phyloP scores from a whole-genome alignment of 2,113 vertebrate genomes.

The Thermophis baileyi region DNA sequence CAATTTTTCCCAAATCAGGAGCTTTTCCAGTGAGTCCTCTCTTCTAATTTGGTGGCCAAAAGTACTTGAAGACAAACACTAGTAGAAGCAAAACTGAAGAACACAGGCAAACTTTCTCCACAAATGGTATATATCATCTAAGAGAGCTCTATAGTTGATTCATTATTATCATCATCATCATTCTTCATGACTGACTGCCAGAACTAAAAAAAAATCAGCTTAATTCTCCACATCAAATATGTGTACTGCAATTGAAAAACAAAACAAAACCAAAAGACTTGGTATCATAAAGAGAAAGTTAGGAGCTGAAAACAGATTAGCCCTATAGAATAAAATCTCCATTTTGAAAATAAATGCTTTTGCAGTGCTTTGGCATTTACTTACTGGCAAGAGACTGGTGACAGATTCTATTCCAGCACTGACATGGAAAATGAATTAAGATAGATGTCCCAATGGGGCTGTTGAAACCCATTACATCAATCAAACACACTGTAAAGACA shows the following conservation, averaged over 20 bases:
- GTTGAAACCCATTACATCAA: slow-evolving; percentile 30
- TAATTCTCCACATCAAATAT: slow-evolving; percentile 2
- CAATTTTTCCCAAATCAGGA: background rate
- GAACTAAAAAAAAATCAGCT: background rate
- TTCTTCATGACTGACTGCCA: background rate
- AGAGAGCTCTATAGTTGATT: background rate
- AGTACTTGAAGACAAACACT: background rate
- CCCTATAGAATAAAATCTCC: background rate
- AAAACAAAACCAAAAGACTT: background rate
- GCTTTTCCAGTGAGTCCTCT: background rate
- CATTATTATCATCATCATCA: background rate
- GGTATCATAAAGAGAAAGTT: background rate
- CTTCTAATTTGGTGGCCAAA: background rate
- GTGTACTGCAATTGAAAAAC: background rate
- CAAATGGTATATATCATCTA: background rate
- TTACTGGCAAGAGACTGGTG: slow-evolving; percentile 24
- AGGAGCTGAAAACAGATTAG: background rate
- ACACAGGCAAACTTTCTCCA: background rate
- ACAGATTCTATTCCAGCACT: slow-evolving; percentile 18
- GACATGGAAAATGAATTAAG: slow-evolving; percentile 28
- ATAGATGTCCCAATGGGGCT: slow-evolving; percentile 18
- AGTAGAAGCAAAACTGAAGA: background rate
- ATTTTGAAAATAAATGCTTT: slow-evolving; percentile 28
- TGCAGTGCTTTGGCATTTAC: slow-evolving; percentile 11
- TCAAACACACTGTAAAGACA: slow-evolving; percentile 11